Percentiles rank a stretch among this genome's conserved stretches.
Conservation (phyloP, 2,888 invertebrate species). For the Shargacucullia verbasci region DNA sequence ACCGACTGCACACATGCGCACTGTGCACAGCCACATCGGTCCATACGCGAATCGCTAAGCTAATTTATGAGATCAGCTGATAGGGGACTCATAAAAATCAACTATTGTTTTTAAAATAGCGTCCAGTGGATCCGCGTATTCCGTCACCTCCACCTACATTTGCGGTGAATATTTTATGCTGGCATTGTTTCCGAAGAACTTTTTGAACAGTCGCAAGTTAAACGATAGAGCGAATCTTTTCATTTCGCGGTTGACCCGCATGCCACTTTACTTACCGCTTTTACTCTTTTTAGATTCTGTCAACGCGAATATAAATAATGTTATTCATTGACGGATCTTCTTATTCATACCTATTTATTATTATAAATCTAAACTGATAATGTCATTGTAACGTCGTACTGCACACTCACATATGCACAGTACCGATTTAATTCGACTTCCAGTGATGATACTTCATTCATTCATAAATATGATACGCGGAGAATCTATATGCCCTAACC, state of each 20-base stretch:
- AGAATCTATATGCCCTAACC: slow-evolving; percentile 76
- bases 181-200: slow-evolving; percentile 80
- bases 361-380: slow-evolving; percentile 47
- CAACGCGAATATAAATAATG: slow-evolving; percentile 47
- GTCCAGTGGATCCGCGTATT: slow-evolving; percentile 24
- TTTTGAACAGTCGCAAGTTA: slow-evolving; percentile 69
- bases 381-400: slow-evolving; percentile 67
- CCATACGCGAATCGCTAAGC: slow-evolving; percentile 20
- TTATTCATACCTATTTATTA: slow-evolving; percentile 38
- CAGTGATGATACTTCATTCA: slow-evolving; percentile 87
- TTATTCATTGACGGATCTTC: slow-evolving; percentile 45
- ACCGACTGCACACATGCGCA: slow-evolving; percentile 50
- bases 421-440: slow-evolving; percentile 73
- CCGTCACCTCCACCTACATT: slow-evolving; percentile 68
- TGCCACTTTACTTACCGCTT: slow-evolving; percentile 69
- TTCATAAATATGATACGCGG: slow-evolving; percentile 79
- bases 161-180: slow-evolving; percentile 85
- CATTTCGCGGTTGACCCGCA: slow-evolving; percentile 86
- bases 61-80: slow-evolving; percentile 63
- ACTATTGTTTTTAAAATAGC: slow-evolving; percentile 25
- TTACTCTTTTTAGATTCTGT: slow-evolving; percentile 63
- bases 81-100: slow-evolving; percentile 49
- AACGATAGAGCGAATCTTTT: slow-evolving; percentile 73
- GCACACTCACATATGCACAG: slow-evolving; percentile 68
- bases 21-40: background rate